These are phyloP conservation scores for Hippocampus kuda DNA, from an alignment of 2,797 vertebrate species.

Conservation along the genomic window DNA sequence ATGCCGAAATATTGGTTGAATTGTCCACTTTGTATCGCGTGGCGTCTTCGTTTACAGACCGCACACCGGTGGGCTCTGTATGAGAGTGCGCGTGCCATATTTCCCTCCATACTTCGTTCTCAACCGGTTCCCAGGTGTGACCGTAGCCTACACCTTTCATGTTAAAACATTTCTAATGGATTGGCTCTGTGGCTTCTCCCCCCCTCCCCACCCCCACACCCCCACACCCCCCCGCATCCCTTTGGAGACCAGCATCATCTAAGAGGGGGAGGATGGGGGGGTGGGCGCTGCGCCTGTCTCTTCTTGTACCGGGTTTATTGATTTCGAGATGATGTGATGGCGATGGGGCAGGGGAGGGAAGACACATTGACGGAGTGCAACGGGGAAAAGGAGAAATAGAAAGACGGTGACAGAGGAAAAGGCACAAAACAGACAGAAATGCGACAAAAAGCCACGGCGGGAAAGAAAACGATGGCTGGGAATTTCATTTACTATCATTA, in stretches of 20 bases:
- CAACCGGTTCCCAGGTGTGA: slow-evolving; percentile 27
- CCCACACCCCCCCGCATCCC: too few species aligned
- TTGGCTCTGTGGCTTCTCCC: slow-evolving; percentile 18
- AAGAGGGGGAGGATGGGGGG: slow-evolving; percentile 2
- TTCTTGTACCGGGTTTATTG: slow-evolving; percentile 46
- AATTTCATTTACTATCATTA: slow-evolving; percentile 4
- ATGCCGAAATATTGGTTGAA: too few species aligned
- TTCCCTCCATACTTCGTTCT: slow-evolving; percentile 12
- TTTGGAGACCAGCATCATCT: slow-evolving; percentile 16
- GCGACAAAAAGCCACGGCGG: background rate
- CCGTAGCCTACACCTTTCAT: slow-evolving; percentile 29
- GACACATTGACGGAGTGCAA: slow-evolving; percentile 8
- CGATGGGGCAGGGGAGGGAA: slow-evolving; percentile 3
- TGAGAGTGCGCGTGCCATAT: background rate
- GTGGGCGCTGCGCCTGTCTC: slow-evolving; percentile 17
- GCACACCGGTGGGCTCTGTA: background rate
- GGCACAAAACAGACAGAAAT: slow-evolving; percentile 3
- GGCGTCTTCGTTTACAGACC: background rate
- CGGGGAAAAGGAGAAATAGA: slow-evolving; percentile 8
- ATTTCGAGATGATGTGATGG: slow-evolving; percentile 35
- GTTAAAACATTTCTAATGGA: slow-evolving; percentile 53
- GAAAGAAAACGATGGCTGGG: background rate
- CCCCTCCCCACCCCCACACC: background rate
- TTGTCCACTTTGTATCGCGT: background rate
- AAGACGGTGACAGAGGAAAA: slow-evolving; percentile 6